Base-by-base conservation (phyloP, 2,888 invertebrate species). In the Alviniconcha strummeri region DNA sequence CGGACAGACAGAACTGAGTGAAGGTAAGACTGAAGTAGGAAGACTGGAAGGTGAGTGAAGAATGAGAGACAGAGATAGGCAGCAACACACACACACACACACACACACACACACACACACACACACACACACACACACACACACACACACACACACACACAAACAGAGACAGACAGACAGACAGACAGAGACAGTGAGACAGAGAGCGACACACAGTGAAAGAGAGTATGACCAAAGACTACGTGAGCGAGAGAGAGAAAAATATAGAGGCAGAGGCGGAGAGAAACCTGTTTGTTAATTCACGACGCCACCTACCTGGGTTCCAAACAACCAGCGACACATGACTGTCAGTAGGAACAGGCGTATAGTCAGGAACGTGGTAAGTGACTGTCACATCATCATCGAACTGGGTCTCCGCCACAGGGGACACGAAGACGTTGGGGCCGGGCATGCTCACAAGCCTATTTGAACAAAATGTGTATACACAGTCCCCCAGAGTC, bases 401-500 rank as follows among this genome's bases (percentile, higher is more conserved):
- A 3, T 9, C 60, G 8, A 81, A 74, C 17, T 71, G 52, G 13
- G 74, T 15, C 52, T 56, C 57, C 52, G 81, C 81, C n/a, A 81
- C 15, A 8, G 81, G 81, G n/a, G 57, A 57, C 36, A 81, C 9
- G 60, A 74, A 81, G 17, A 81, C 7, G 52, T 52, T 17, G n/a
- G 81, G 81, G 17, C 81, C 75, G 6, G 81, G 81, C 54, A 81
- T 56, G 9, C 17, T 69, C n/a, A n/a, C 15, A 4, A 80, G 69
- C 56, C 80, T 80, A 71, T 9, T 60, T 8, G 60, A 8, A 60
- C 9, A 60, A 60, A 60, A 36, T 36, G 36, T 36, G 36, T 36
- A 36, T 36, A 36, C 36, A 36, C 36, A 36, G 36, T 36, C 36
- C 36, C 36, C 36, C 0, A 0, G 36, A 36, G 36, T 36, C 36